Base-by-base conservation (phyloP, 2,888 invertebrate genomes). In the Oscheius sp. region DNA sequence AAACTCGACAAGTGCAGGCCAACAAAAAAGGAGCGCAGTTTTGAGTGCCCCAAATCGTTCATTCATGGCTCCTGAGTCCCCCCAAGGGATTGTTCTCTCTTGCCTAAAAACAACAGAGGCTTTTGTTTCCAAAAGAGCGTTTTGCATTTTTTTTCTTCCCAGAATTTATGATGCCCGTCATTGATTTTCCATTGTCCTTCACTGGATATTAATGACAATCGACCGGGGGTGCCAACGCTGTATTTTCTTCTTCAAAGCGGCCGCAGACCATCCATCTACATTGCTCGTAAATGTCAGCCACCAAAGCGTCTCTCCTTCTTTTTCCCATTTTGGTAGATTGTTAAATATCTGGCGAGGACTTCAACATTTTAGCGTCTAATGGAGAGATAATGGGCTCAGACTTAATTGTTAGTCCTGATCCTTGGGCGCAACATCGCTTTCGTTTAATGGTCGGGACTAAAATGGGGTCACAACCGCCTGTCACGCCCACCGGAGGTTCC, bases 401-500 rank as follows among this genome's bases (percentile, higher is more conserved):
- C 15, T 55, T 55, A 55, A 34, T 55, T 55, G 55, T 55, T 55
- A 55, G 55, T 34, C 55, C 20, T 55, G 55, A 55, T 55, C 55
- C 55, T 55, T 33, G 29, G n/a, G 61, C 61, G 61, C 61, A 61
- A 61, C 61, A 61, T 61, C 61, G 29, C 61, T 61, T 61, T 61
- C 61, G 61, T 61, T 61, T 42, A 61, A 61, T 61, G 42, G 61
- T 45, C 45, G n/a, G n/a, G n/a, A 45, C 45, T 45, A 42, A 61
- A 61, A 61, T 61, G 61, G 61, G 61, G 61, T 61, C 61, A 61
- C 45, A 55, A 55, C 55, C 45, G 61, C 61, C 61, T 61, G 61
- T 61, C 61, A 61, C 61, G 61, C 61, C 61, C 61, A 25, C 17
- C 20, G 8, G 61, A 45, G 61, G 61, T 45, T 45, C 61, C 61